Base-by-base conservation (phyloP, 2,113 vertebrate genomes). In the Nansenia antarctica region DNA sequence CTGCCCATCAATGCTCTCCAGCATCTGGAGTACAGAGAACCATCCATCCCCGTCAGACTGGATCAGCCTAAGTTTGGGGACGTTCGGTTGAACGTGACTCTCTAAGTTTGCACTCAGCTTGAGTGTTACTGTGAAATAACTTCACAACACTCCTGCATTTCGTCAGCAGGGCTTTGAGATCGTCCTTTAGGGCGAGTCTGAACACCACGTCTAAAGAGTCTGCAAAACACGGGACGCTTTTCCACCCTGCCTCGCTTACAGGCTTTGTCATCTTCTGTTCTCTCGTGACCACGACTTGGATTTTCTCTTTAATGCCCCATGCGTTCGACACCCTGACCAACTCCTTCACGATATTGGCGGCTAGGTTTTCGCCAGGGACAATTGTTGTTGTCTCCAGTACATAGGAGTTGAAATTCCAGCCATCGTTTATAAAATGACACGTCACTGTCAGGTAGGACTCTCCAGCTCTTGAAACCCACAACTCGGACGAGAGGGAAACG, bases 221-320 rank as follows among this genome's bases (percentile, higher is more conserved):
- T 45, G 62, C 62, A 24, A 76, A 65, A 35, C 67, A 70, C 27
- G 67, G 55, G 6, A 76, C 61, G 20, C 55, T 14, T 15, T 52
- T 22, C 73, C 67, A 76, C 9, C 55, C 39, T 12, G 15, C 18
- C n/a, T n/a, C n/a, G n/a, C n/a, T 66, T 66, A n/a, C 27, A 9
- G 1, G 66, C 18, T 3, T 42, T 32, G 7, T 3, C 57, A n/a
- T n/a, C n/a, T n/a, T n/a, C n/a, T 59, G 57, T 2, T 12, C 31
- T 52, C 59, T 65, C 4, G 67, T 54, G 2, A 76, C 27, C 1
- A 70, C 42, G 15, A 64, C 34, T n/a, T 60, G 57, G 22, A 76
- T 39, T 22, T 76, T 70, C 9, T 42, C 58, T 49, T 37, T 45
- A 18, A 76, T 62, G 34, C 34, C 42, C 67, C 67, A 70, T 20